A percentile compares a stretch with the other conserved stretches of the same genome.
Conservation (phyloP, 92 coral and sea anemone genomes). For the Galaxea fascicularis region DNA sequence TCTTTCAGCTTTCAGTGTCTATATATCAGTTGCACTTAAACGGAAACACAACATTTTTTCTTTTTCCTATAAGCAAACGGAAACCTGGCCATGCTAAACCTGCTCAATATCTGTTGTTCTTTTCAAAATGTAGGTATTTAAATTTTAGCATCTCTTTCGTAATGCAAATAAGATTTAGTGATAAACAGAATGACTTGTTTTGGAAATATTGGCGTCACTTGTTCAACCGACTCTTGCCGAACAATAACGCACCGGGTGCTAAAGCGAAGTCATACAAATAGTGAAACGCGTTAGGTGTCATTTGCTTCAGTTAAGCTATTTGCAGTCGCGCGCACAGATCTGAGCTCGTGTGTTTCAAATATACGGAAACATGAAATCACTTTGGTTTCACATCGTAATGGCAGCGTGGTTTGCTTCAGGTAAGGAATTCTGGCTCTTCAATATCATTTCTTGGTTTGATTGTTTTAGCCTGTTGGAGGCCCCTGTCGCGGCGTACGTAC, state of each 20-base stretch:
- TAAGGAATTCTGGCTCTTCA: neutral
- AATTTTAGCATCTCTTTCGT: neutral
- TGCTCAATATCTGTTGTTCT: too few relatives aligned
- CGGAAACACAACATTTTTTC: too few relatives aligned
- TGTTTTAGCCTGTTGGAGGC: neutral
- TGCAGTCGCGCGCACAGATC: neutral
- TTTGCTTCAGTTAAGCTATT: neutral
- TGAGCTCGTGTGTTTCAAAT: neutral
- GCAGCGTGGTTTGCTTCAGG: constrained; percentile 21
- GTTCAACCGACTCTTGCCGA: neutral
- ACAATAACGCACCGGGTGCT: constrained; percentile 27
- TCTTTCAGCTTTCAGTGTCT: too few relatives aligned
- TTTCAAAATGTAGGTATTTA: neutral
- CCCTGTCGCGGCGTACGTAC: too few relatives aligned
- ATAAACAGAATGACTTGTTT: too few relatives aligned
- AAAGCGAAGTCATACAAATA: neutral
- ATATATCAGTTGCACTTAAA: too few relatives aligned
- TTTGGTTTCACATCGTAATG: neutral
- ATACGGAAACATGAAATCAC: neutral
- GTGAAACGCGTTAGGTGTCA: neutral
- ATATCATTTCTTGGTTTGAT: neutral
- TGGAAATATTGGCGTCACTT: neutral
- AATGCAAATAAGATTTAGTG: too few relatives aligned
- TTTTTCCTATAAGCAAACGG: neutral
- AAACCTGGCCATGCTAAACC: neutral